A percentile compares a stretch with the other conserved stretches of the same genome.
Conservation (phyloP, 2,888 invertebrate genomes). For the Lordiphosa fenestrarum region DNA sequence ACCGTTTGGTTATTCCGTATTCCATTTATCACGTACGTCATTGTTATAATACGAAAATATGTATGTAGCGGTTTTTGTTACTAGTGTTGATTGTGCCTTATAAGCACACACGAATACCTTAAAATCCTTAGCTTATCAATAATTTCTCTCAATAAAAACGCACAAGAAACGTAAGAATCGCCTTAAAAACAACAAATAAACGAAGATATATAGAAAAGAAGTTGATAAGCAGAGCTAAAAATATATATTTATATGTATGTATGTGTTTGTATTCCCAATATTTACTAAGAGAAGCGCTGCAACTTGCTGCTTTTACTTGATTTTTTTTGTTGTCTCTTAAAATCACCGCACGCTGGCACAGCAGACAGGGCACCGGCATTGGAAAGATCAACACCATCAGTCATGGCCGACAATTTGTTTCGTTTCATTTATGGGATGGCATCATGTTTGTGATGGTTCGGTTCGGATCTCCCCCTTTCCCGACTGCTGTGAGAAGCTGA, state of each 20-base stretch:
- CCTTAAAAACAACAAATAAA: conserved; percentile 17
- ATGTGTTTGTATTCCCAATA: too few species aligned
- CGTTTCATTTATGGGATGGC: conserved; percentile 38
- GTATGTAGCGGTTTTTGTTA: too few species aligned
- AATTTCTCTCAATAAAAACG: conserved; percentile 35
- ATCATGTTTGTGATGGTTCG: conserved; percentile 27
- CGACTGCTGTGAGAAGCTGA: neutral
- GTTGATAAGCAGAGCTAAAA: conserved; percentile 16
- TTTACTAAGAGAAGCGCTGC: conserved; percentile 10
- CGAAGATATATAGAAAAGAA: conserved; percentile 6
- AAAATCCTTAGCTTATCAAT: conserved; percentile 48
- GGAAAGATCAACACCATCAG: conserved; percentile 54
- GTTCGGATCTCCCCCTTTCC: neutral
- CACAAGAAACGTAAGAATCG: conserved; percentile 10
- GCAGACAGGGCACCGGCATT: conserved; percentile 10
- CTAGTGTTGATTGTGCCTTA: too few species aligned
- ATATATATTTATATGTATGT: too few species aligned
- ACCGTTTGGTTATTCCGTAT: conserved; percentile 16
- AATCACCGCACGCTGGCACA: conserved; percentile 37
- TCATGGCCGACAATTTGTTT: conserved; percentile 59
- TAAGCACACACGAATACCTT: too few species aligned
- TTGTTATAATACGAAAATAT: conserved; percentile 35
- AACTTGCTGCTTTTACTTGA: conserved; percentile 21
- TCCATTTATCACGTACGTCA: conserved; percentile 49
- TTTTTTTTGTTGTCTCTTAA: conserved; percentile 25